These are phyloP conservation scores for Tenthredo amoena DNA, from an alignment of 2,888 invertebrate genomes.

Conservation along the genomic window DNA sequence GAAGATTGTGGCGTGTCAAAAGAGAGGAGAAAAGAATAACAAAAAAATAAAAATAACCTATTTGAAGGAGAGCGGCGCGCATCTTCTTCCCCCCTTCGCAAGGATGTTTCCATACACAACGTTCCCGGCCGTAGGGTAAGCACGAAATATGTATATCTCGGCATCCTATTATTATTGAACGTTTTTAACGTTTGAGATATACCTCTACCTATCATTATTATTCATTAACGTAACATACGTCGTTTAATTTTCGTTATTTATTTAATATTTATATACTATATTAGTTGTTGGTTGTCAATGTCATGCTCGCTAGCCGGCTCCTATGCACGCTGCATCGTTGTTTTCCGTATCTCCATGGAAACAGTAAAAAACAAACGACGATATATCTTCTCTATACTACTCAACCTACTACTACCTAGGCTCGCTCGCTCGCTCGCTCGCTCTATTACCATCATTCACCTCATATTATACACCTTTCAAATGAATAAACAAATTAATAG, in stretches of 20 bases:
- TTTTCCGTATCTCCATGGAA: constrained; percentile 43
- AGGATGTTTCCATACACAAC: constrained; percentile 76
- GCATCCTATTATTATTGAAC: constrained; percentile 39
- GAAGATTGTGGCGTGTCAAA: neutral
- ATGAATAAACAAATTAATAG: neutral
- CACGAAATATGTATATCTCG: constrained; percentile 46
- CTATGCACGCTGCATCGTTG: constrained; percentile 51
- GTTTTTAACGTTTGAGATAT: constrained; percentile 24
- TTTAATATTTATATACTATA: constrained; percentile 15
- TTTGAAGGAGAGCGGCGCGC: neutral
- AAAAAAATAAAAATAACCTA: neutral
- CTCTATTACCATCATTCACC: neutral
- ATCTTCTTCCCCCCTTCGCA: constrained; percentile 1
- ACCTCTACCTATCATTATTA: neutral
- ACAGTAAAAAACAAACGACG: constrained; percentile 38
- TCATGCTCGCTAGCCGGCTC: constrained; percentile 55
- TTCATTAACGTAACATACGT: neutral
- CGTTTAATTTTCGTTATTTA: constrained; percentile 31
- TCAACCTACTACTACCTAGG: constrained; percentile 7
- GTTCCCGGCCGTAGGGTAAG: constrained; percentile 76
- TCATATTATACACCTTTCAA: neutral
- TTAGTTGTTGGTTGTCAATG: constrained; percentile 53
- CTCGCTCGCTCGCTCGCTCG: constrained; percentile 14
- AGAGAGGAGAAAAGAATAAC: neutral
- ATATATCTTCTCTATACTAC: neutral